Evolutionary conservation across 2,888 invertebrate species (phyloP), one percentile per base, ranked within the genome.

Genomic region (Meloe dianella): DNA sequence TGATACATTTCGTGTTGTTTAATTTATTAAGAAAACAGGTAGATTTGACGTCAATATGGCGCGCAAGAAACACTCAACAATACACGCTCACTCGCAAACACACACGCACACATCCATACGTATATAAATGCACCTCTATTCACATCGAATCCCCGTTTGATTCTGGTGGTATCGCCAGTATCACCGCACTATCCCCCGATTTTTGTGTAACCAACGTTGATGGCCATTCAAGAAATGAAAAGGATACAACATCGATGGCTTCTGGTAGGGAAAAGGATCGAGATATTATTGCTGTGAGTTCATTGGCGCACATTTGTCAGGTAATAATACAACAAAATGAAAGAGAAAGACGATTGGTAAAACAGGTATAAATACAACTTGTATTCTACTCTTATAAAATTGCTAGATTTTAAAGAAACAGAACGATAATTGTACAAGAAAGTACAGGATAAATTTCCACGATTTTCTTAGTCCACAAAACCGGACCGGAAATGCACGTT

Each of bases 231-330:
- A 24, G 22, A 12, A 41, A 17, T 8, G 6, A 51, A 3, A 51
- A 12, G 8, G 22, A 51, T 2, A 51, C 0, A 0, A 51, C 3
- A 20, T 22, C 1, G 22, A 12, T 24, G 12, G 10, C 3, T 51
- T 2, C 1, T 24, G 0, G 20, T 20, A 2, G 8, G 14, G 51
- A 51, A 0, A 47, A 20, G 20, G 47, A 47, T 47, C 10, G 22
- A 3, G 12, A 22, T 20, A 4, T 20, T 51, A 51, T 24, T 22
- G 12, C 51, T 22, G 51, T 17, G 47, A 51, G 51, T 51, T 51
- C 51, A 51, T 51, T 51, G 51, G 51, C 51, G 51, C 51, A 51
- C 51, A 51, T 24, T 47, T 20, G 47, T 10, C 51, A 51, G 51
- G 51, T 51, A 51, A 51, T 24, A 51, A 4, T 47, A 41, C 1